These are phyloP conservation scores for Eledona agricola DNA, from an alignment of 2,888 invertebrate genomes.

Conservation along the genomic window DNA sequence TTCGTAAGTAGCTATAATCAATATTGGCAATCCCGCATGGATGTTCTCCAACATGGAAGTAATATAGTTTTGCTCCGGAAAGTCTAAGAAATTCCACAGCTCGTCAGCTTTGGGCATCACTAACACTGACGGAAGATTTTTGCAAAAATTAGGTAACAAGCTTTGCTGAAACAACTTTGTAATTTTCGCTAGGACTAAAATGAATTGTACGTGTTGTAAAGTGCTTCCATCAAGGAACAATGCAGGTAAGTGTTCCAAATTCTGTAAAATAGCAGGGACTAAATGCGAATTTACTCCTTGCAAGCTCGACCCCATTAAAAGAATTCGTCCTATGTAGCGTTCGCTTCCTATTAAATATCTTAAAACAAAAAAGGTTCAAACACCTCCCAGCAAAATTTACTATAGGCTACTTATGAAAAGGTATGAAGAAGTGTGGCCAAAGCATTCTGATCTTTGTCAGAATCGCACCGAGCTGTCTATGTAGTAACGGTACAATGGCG, in stretches of 20 bases:
- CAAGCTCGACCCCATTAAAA: conserved; percentile 51
- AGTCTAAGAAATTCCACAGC: conserved; percentile 59
- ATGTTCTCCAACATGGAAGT: conserved; percentile 56
- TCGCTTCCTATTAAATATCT: conserved; percentile 54
- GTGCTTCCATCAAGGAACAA: conserved; percentile 14
- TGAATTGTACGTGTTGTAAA: conserved; percentile 39
- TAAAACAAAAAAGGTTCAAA: conserved; percentile 25
- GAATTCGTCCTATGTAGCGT: conserved; percentile 56
- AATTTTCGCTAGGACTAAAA: conserved; percentile 23
- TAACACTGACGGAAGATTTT: conserved; percentile 56
- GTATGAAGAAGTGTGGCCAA: conserved; percentile 58
- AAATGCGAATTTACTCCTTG: conserved; percentile 70
- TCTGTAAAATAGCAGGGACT: conserved; percentile 69
- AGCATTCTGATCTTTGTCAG: conserved; percentile 50
- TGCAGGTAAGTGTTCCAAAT: conserved; percentile 65
- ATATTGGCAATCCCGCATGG: conserved; percentile 57
- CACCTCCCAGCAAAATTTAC: conserved; percentile 3
- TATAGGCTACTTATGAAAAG: conserved; percentile 49
- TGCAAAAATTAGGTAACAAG: conserved; percentile 45
- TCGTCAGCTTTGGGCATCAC: conserved; percentile 56
- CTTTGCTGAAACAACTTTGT: conserved; percentile 43
- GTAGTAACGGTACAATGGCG: conserved; percentile 55
- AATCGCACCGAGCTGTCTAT: conserved; percentile 54
- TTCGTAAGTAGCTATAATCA: conserved; percentile 57
- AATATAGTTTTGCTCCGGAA: conserved; percentile 52